phyloP scores from a whole-genome alignment of 2,888 invertebrate species.

The Tanypteryx hageni region DNA sequence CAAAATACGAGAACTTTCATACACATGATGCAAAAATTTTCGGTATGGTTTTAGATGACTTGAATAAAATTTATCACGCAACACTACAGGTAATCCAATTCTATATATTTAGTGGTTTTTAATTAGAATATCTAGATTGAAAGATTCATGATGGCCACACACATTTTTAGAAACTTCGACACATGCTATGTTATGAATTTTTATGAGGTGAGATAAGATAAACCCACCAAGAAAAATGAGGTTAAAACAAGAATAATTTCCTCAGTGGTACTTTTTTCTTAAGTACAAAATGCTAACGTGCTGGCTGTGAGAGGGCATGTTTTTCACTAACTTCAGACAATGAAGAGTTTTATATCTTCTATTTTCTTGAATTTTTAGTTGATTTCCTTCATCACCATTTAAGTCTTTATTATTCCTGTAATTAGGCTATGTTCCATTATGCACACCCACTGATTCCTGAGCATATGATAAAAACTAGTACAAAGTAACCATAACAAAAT shows the following conservation, averaged over 20 bases:
- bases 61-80: not conserved
- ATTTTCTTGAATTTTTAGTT: not conserved
- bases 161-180: no score
- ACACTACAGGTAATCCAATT: not conserved
- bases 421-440: not conserved
- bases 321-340: not conserved
- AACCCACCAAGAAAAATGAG: no score
- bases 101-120: not conserved
- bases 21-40: not conserved
- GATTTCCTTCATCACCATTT: not conserved
- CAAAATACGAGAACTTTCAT: not conserved
- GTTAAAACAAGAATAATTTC: no score
- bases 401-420: not conserved
- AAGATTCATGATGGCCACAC: not conserved
- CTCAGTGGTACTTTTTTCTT: not conserved
- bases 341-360: not conserved
- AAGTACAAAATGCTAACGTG: not conserved
- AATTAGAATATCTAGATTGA: not conserved
- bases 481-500: slow-evolving; percentile 12
- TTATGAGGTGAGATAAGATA: no score
- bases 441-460: slow-evolving; percentile 20
- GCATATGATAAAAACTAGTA: slow-evolving; percentile 27
- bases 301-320: not conserved
- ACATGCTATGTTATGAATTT: no score
- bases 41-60: not conserved